Conservation (phyloP, 2,113 vertebrate species). For the Pelusios castaneus region DNA sequence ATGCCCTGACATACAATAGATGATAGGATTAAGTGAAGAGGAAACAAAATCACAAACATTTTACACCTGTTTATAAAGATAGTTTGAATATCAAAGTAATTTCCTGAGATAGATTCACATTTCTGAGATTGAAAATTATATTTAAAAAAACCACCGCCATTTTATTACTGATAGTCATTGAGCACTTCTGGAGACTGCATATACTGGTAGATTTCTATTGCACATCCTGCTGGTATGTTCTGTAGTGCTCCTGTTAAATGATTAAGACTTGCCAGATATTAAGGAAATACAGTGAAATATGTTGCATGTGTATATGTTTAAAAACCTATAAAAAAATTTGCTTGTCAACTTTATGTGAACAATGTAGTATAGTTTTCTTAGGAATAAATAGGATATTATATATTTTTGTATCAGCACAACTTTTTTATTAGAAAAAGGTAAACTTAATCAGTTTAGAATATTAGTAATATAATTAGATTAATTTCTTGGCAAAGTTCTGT, state of each 20-base stretch:
- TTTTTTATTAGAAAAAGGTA: constrained; percentile 17
- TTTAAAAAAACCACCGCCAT: not conserved
- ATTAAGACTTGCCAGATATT: not conserved
- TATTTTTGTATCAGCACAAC: not conserved
- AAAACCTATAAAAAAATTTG: not conserved
- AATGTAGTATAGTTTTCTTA: constrained; percentile 7
- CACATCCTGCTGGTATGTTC: not conserved
- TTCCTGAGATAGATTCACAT: not conserved
- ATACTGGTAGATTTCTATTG: not conserved
- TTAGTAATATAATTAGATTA: not conserved
- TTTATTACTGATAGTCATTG: fast-evolving
- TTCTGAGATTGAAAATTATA: not conserved
- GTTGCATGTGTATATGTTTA: not conserved
- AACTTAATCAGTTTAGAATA: constrained; percentile 18
- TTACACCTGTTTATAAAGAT: not conserved
- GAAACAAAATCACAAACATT: not conserved
- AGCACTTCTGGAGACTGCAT: not conserved
- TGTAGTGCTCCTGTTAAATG: not conserved
- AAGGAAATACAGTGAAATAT: not conserved
- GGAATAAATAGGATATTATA: not conserved
- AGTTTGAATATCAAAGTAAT: not conserved
- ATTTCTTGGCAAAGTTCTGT: not conserved
- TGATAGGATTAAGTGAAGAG: not conserved
- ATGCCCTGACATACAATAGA: not conserved
- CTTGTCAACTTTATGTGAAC: not conserved